These are phyloP conservation scores for Ichneumoninae sp. DNA, from an alignment of 2,888 invertebrate genomes.

Conservation along the genomic window DNA sequence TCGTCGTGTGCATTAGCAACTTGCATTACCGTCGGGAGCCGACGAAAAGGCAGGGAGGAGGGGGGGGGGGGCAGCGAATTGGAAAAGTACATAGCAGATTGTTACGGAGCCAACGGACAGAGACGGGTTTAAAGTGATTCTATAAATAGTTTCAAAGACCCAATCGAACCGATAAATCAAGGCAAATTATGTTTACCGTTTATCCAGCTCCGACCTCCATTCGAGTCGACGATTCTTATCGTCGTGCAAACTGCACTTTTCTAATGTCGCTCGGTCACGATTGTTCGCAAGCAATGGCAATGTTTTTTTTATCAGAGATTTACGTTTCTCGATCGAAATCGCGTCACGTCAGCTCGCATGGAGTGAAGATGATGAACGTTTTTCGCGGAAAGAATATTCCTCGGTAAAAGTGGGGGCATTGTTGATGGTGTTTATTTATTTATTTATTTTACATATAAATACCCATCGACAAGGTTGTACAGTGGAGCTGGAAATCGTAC, in stretches of 20 bases:
- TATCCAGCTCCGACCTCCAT: not conserved
- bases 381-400: not conserved
- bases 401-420: too few species aligned
- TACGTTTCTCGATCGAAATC: constrained; percentile 12
- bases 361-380: not conserved
- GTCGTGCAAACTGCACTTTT: constrained; percentile 19
- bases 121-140: constrained; percentile 45
- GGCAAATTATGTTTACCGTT: constrained; percentile 5
- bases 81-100: constrained; percentile 10
- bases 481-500: too few species aligned
- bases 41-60: not conserved
- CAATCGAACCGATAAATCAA: constrained; percentile 35
- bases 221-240: constrained; percentile 28
- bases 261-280: constrained; percentile 35
- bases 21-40: constrained; percentile 18
- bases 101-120: not conserved
- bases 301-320: not conserved
- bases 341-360: constrained; percentile 4
- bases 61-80: not conserved
- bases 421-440: too few species aligned
- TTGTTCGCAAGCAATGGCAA: constrained; percentile 6
- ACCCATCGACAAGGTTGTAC: too few species aligned
- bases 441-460: too few species aligned
- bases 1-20: constrained; percentile 44
- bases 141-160: constrained; percentile 41